Evolutionary conservation across 2,888 invertebrate genomes (phyloP).

Genomic region (Minunthozetes semirufus): DNA sequence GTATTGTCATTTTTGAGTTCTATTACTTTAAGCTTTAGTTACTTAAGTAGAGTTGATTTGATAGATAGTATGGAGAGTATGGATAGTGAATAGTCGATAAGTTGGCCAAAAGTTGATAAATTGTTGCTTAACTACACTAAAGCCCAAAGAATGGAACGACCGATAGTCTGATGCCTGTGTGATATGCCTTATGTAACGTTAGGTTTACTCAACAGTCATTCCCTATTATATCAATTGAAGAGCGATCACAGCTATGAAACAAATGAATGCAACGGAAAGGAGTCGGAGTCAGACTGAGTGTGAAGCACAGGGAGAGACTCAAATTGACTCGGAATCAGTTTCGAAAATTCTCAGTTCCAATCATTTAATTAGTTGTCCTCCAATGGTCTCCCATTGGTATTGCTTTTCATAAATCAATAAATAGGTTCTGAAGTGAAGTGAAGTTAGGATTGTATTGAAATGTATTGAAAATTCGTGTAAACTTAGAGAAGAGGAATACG

Average conservation of each 20-base stretch:
- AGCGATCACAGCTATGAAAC: not conserved
- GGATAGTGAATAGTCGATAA: constrained; percentile 1
- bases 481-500: not conserved
- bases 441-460: not conserved
- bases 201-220: not conserved
- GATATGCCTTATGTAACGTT: not conserved
- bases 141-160: not conserved
- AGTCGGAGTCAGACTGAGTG: no score
- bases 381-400: constrained; percentile 6
- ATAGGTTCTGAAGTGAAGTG: no score
- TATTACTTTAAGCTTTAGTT: not conserved
- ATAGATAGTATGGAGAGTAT: no score
- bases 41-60: constrained; percentile 2
- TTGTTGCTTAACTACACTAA: constrained; percentile 3
- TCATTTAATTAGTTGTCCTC: constrained; percentile 6
- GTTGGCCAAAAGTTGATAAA: constrained; percentile 5
- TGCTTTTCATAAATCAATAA: constrained; percentile 19
- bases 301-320: no score
- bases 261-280: not conserved
- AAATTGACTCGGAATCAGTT: not conserved
- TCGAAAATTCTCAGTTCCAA: not conserved
- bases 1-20: not conserved
- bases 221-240: not conserved
- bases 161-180: not conserved
- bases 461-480: constrained; percentile 8